These are phyloP conservation scores for Mus minutoides DNA, from an alignment of 2,797 vertebrate genomes.

Conservation along the genomic window DNA sequence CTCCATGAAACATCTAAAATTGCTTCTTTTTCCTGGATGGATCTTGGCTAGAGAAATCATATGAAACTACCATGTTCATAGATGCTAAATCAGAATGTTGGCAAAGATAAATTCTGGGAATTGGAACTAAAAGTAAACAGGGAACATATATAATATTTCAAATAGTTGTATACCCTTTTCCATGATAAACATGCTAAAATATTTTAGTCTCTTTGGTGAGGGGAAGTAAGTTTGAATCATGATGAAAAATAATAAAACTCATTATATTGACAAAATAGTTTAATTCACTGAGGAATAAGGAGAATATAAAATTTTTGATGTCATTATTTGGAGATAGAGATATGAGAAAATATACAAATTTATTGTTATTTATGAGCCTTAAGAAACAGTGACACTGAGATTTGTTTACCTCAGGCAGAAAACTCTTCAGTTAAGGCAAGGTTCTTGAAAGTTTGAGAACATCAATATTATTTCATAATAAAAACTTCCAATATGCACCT, in stretches of 20 bases:
- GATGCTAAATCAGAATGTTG: background rate
- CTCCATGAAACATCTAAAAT: slow-evolving; percentile 1
- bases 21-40: background rate
- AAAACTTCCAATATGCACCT: too few species aligned
- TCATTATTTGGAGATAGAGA: background rate
- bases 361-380: background rate
- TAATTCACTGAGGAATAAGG: background rate
- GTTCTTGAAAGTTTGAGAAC: background rate
- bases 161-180: background rate
- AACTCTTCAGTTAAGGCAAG: background rate
- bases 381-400: background rate
- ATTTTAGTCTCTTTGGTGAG: background rate
- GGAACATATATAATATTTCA: background rate
- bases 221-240: background rate
- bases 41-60: background rate
- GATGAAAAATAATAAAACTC: background rate
- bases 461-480: background rate
- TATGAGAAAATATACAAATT: background rate
- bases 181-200: background rate
- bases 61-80: background rate
- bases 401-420: background rate
- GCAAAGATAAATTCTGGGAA: background rate
- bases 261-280: background rate
- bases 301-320: background rate
- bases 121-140: background rate